These are phyloP conservation scores for Centroberyx gerrardi DNA, from an alignment of 2,797 vertebrate species.

Conservation along the genomic window DNA sequence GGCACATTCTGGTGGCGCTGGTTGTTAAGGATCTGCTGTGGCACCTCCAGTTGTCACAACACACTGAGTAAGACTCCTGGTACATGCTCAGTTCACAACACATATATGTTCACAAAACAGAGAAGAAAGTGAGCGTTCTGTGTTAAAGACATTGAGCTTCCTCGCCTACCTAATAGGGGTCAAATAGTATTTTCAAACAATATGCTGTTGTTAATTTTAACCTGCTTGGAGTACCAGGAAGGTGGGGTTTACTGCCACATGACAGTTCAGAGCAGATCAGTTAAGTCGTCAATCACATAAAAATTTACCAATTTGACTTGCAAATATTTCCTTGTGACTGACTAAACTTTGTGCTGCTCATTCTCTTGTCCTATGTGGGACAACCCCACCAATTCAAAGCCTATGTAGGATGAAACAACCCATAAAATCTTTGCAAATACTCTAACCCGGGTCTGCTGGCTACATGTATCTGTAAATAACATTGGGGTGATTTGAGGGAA, in stretches of 20 bases:
- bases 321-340: neutral
- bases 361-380: neutral
- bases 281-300: conserved; percentile 2
- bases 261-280: conserved; percentile 2
- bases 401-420: too few relatives aligned
- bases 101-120: conserved; percentile 54
- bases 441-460: neutral
- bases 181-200: neutral
- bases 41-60: conserved; percentile 7
- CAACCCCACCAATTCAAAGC: neutral
- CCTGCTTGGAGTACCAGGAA: neutral
- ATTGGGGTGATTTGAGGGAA: neutral
- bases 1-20: neutral
- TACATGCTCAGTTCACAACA: conserved; percentile 34
- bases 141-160: too few relatives aligned
- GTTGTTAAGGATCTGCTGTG: conserved; percentile 22
- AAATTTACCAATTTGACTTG: neutral
- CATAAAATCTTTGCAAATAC: too few relatives aligned
- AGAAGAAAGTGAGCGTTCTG: neutral
- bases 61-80: neutral
- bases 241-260: neutral
- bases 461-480: neutral
- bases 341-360: neutral
- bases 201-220: neutral
- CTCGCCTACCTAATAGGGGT: neutral